phyloP scores from a whole-genome alignment of 2,888 invertebrate genomes.

The Syrista parreyssii region DNA sequence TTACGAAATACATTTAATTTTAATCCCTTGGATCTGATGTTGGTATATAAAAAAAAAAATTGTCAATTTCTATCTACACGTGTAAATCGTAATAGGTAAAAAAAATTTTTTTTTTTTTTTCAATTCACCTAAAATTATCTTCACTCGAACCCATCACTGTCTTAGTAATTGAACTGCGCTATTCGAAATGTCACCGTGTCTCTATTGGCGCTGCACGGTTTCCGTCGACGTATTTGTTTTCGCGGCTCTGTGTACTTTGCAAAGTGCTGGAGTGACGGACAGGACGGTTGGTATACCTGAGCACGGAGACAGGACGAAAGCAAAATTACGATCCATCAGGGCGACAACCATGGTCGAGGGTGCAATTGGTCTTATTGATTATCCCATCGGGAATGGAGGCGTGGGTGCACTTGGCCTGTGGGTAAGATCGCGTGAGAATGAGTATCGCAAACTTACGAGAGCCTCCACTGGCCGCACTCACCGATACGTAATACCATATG shows the following conservation, averaged over 20 bases:
- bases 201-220: not conserved
- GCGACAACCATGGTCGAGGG: not conserved
- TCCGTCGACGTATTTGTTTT: not conserved
- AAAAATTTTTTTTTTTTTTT: no score
- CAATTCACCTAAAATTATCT: not conserved
- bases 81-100: no score
- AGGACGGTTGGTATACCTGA: not conserved
- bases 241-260: not conserved
- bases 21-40: no score
- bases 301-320: not conserved
- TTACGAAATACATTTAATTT: no score
- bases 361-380: not conserved
- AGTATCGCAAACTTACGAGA: not conserved
- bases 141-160: not conserved
- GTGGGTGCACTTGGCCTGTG: not conserved
- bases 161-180: not conserved
- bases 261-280: not conserved
- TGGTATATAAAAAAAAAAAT: no score
- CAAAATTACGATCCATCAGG: not conserved
- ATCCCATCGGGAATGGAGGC: not conserved
- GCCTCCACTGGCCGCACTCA: no score
- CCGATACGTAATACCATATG: not conserved
- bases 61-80: no score
- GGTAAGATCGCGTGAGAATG: not conserved
- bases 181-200: not conserved